Evolutionary conservation across 2,113 vertebrate species (phyloP), one percentile per base, ranked within the genome.

Genomic region (Petrocephalus zakoni): DNA sequence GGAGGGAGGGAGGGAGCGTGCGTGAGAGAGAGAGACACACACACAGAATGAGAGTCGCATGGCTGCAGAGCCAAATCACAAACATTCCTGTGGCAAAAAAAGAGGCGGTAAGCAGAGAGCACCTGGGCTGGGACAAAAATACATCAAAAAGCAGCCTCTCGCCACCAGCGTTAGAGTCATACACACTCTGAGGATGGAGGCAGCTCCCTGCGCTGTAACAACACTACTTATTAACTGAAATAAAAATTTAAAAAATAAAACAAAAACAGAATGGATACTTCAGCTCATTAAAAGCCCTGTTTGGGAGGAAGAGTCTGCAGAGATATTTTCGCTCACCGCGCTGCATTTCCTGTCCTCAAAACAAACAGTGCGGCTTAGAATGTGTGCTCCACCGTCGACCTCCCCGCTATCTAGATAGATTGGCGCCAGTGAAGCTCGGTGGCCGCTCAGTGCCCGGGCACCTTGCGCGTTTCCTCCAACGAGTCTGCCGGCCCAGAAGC

Each of bases 321-420:
- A 64, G 10, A 47, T 25, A 13, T 22, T 25, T 84, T 84, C 46
- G 22, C 22, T 51, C 25, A 84, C 82, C 1, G n/a, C 25, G 82
- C 21, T 84, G 82, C 82, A 84, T 85, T 85, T 85, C 49, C 82
- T 85, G 42, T 52, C n/a, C 82, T 47, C 49, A 85, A 25, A 78
- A 52, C 4, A n/a, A 85, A 10, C 46, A 17, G 4, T 46, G 22
- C 4, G 21, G 11, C 82, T 49, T 6, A 22, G 17, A 15, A 47
- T 10, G 10, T 10, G 46, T 52, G 2, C 82, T 9, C 81, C 46
- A 4, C 7, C 15, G 0, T 19, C 72, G 1, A 42, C 72, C 72
- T 42, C 81, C 19, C 81, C 42, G 22, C 81, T 15, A 51, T 19
- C 82, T 52, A 51, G 8, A n/a, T 85, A 52, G 49, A n/a, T 85